Percentiles rank a stretch among this genome's conserved stretches.
Evolutionary conservation across 2,113 vertebrate genomes (phyloP).

Genomic region (Clarias macrocephalus): DNA sequence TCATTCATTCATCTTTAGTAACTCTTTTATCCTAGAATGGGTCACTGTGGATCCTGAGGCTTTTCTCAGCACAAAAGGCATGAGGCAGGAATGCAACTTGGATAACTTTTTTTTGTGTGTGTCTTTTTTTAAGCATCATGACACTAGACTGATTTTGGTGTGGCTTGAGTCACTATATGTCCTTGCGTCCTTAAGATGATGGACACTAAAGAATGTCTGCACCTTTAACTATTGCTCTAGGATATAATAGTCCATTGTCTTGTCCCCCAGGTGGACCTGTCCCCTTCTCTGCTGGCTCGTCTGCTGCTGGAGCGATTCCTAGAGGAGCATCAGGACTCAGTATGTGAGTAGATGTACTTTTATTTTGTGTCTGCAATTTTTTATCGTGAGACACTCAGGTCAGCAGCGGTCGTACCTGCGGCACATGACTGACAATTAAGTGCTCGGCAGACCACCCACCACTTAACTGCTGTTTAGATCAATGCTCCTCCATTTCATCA

Average conservation of each 20-base stretch:
- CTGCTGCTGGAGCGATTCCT: constrained; percentile 88
- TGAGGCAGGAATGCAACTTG: not conserved
- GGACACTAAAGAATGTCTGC: not conserved
- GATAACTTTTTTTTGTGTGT: not conserved
- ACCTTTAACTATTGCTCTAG: not conserved
- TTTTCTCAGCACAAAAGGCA: not conserved
- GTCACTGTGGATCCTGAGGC: not conserved
- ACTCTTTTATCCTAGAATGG: not conserved
- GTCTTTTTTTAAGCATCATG: not conserved
- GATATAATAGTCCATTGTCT: not conserved
- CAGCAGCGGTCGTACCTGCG: constrained; percentile 72
- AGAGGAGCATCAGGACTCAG: constrained; percentile 77
- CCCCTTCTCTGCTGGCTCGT: constrained; percentile 91
- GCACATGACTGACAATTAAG: constrained; percentile 79
- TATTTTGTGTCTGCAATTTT: constrained; percentile 57
- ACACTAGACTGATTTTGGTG: not conserved
- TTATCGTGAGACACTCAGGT: constrained; percentile 61
- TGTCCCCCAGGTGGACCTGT: constrained; percentile 85
- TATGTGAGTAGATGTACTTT: constrained; percentile 77
- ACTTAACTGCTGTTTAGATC: constrained; percentile 74
- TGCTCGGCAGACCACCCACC: constrained; percentile 73
- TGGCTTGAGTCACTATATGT: not conserved
- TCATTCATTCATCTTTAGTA: not conserved
- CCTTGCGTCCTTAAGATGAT: not conserved
- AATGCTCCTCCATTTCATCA: constrained; percentile 74